Conservation (phyloP, 2,113 vertebrate genomes). For the Ageneiosus marmoratus region DNA sequence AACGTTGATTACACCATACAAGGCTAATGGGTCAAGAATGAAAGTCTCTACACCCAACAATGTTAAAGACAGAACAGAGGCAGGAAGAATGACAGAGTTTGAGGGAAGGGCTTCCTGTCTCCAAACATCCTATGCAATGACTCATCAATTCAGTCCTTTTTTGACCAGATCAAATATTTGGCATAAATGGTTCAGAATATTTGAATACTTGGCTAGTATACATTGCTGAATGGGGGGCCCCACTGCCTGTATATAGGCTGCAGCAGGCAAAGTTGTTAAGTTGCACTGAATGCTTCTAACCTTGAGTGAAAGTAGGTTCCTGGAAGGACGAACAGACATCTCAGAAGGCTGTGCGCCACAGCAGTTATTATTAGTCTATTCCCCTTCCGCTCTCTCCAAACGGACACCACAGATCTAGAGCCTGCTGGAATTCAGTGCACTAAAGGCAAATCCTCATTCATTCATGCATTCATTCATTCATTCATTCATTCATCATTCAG, state of each 20-base stretch:
- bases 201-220: not conserved
- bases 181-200: not conserved
- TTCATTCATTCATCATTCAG: not conserved
- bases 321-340: slow-evolving; percentile 43
- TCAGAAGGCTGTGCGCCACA: slow-evolving; percentile 34
- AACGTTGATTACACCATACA: not conserved
- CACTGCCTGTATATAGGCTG: slow-evolving; percentile 5
- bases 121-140: slow-evolving; percentile 9
- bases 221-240: not conserved
- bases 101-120: slow-evolving; percentile 31
- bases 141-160: not conserved
- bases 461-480: not conserved
- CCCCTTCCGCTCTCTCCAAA: slow-evolving; percentile 38
- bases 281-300: slow-evolving; percentile 22
- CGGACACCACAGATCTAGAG: slow-evolving; percentile 8
- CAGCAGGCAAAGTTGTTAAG: slow-evolving; percentile 21
- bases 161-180: too few species aligned
- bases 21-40: not conserved
- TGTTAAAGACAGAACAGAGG: slow-evolving; percentile 1
- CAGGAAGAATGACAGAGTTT: slow-evolving; percentile 10
- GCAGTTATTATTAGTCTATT: slow-evolving; percentile 51
- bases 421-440: not conserved
- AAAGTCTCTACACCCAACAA: not conserved
- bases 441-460: not conserved
- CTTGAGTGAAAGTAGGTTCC: slow-evolving; percentile 52